These are phyloP conservation scores for Peromyscus attwateri DNA, from an alignment of 2,797 vertebrate species.

Conservation along the genomic window DNA sequence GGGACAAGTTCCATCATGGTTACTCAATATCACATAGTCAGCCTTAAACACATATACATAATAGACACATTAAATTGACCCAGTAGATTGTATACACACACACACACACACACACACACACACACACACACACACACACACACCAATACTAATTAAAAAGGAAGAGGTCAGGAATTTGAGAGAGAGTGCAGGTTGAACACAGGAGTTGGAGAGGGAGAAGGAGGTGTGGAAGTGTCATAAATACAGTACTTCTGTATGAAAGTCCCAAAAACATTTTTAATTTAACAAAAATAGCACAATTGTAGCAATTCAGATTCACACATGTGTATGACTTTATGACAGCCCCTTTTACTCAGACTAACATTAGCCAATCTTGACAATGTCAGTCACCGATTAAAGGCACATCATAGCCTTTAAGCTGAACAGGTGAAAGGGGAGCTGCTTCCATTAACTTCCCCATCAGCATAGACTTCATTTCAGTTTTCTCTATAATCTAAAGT, in stretches of 20 bases:
- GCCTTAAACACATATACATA: neutral
- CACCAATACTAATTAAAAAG: neutral
- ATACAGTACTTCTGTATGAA: neutral
- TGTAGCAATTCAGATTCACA: neutral
- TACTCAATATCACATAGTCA: neutral
- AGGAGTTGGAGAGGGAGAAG: neutral
- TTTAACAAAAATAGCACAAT: neutral
- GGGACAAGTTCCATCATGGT: neutral
- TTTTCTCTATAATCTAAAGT: neutral
- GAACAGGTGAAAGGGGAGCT: neutral
- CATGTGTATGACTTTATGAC: neutral
- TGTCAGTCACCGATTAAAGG: neutral
- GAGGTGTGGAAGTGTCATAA: neutral
- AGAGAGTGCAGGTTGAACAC: no score
- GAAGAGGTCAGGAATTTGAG: neutral
- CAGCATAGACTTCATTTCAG: neutral
- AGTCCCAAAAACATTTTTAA: neutral
- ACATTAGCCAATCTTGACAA: neutral
- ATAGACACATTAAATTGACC: neutral
- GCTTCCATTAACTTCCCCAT: neutral
- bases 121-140: accelerated
- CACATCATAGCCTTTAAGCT: neutral
- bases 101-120: neutral
- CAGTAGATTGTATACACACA: neutral
- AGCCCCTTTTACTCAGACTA: neutral